Evolutionary conservation across 2,888 invertebrate genomes (phyloP).

Genomic region (Melinaea menophilus): DNA sequence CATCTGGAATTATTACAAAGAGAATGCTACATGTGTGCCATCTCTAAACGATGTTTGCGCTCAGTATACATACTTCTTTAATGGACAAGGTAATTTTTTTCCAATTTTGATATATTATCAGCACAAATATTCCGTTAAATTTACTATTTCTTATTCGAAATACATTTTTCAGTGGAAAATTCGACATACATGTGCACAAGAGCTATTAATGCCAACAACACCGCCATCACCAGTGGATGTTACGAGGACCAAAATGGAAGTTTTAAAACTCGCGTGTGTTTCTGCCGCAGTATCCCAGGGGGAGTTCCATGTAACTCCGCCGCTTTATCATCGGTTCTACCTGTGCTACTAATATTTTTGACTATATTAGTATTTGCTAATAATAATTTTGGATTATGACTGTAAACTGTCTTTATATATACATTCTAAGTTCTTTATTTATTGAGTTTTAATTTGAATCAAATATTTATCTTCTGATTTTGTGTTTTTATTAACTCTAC

Average conservation of each 20-base stretch:
- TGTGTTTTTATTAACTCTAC: no score
- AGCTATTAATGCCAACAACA: slow-evolving; percentile 69
- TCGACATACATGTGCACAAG: slow-evolving; percentile 84
- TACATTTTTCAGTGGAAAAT: slow-evolving; percentile 76
- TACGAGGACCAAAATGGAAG: slow-evolving; percentile 71
- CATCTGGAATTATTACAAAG: slow-evolving; percentile 76
- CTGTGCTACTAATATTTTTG: slow-evolving; percentile 8
- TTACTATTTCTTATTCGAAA: neutral
- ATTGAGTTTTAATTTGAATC: no score
- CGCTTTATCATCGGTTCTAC: slow-evolving; percentile 4
- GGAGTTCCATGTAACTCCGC: slow-evolving; percentile 53
- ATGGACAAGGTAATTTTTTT: slow-evolving; percentile 72
- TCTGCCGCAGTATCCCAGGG: slow-evolving; percentile 60
- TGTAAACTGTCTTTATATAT: neutral
- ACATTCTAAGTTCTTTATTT: neutral
- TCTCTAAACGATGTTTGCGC: slow-evolving; percentile 80
- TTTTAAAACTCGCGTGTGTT: slow-evolving; percentile 56
- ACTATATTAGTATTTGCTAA: slow-evolving; percentile 2
- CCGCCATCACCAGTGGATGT: slow-evolving; percentile 77
- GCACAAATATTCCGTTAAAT: neutral
- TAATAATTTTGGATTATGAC: neutral
- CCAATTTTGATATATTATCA: neutral
- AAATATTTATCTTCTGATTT: no score
- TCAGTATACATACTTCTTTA: slow-evolving; percentile 79
- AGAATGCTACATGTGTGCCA: slow-evolving; percentile 76